Evolutionary conservation across 2,888 invertebrate genomes (phyloP).

Genomic region (Pollenia angustigena): DNA sequence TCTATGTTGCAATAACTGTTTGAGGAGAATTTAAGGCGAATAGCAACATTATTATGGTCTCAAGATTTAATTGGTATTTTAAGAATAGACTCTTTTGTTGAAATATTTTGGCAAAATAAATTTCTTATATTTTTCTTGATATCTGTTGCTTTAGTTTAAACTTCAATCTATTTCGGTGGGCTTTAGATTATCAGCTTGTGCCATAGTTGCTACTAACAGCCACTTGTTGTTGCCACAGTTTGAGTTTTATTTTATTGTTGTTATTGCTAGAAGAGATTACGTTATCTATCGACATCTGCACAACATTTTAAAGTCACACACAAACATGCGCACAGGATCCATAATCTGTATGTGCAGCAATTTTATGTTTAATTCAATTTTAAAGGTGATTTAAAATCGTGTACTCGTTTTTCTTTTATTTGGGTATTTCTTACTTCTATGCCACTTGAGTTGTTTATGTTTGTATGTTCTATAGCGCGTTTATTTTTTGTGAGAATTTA

Average conservation of each 20-base stretch:
- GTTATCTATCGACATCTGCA: constrained; percentile 69
- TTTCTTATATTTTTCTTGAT: constrained; percentile 25
- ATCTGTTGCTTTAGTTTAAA: constrained; percentile 33
- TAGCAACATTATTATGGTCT: too few relatives aligned
- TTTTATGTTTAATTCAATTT: constrained; percentile 72
- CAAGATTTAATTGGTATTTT: background rate
- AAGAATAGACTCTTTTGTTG: constrained; percentile 33
- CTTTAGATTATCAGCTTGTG: constrained; percentile 55
- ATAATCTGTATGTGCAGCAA: constrained; percentile 58
- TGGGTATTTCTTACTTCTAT: constrained; percentile 5
- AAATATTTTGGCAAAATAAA: background rate
- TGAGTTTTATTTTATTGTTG: constrained; percentile 33
- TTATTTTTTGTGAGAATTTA: constrained; percentile 2
- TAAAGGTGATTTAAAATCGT: constrained; percentile 65
- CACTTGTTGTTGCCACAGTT: constrained; percentile 53
- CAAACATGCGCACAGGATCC: background rate
- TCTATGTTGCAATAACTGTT: too few relatives aligned
- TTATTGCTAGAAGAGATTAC: constrained; percentile 29
- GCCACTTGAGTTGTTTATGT: constrained; percentile 9
- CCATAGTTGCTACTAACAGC: constrained; percentile 57
- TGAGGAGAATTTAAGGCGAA: too few relatives aligned
- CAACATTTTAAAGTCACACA: constrained; percentile 41
- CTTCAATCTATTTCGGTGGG: constrained; percentile 43
- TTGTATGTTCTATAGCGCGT: constrained; percentile 27
- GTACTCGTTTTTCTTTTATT: constrained; percentile 51